Percentiles rank a stretch among this genome's conserved stretches.
These are phyloP conservation scores for Erebia aethiops DNA, from an alignment of 2,888 invertebrate genomes.

Conservation along the genomic window DNA sequence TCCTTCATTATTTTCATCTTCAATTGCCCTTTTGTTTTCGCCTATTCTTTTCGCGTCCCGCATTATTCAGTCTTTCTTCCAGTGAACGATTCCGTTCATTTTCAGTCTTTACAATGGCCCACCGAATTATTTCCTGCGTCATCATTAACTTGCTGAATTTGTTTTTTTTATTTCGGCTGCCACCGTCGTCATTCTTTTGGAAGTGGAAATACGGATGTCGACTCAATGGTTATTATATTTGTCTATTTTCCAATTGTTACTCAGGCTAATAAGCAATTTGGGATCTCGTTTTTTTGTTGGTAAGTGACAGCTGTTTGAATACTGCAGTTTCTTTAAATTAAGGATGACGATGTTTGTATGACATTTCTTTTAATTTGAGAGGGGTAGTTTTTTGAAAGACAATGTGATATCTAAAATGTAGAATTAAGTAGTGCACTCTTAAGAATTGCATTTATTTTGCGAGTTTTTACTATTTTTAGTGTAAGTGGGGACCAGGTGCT, in stretches of 20 bases:
- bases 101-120: slow-evolving; percentile 67
- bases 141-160: slow-evolving; percentile 73
- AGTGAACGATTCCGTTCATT: slow-evolving; percentile 74
- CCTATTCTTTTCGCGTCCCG: slow-evolving; percentile 69
- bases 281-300: background rate
- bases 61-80: slow-evolving; percentile 76
- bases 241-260: slow-evolving; percentile 28
- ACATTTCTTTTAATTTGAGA: slow-evolving; percentile 9
- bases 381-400: background rate
- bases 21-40: slow-evolving; percentile 80
- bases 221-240: slow-evolving; percentile 34
- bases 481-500: too few species aligned
- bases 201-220: slow-evolving; percentile 35
- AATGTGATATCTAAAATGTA: background rate
- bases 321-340: slow-evolving; percentile 17
- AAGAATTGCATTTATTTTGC: background rate
- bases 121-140: slow-evolving; percentile 72
- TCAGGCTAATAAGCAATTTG: slow-evolving; percentile 32
- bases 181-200: slow-evolving; percentile 49
- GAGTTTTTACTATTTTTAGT: background rate
- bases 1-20: slow-evolving; percentile 80
- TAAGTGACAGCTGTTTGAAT: slow-evolving; percentile 18
- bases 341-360: background rate
- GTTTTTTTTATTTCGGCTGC: slow-evolving; percentile 47
- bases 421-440: background rate